Evolutionary conservation across 2,888 invertebrate genomes (phyloP), one percentile per base, ranked within the genome.

Genomic region (Trachelus troglodyta): DNA sequence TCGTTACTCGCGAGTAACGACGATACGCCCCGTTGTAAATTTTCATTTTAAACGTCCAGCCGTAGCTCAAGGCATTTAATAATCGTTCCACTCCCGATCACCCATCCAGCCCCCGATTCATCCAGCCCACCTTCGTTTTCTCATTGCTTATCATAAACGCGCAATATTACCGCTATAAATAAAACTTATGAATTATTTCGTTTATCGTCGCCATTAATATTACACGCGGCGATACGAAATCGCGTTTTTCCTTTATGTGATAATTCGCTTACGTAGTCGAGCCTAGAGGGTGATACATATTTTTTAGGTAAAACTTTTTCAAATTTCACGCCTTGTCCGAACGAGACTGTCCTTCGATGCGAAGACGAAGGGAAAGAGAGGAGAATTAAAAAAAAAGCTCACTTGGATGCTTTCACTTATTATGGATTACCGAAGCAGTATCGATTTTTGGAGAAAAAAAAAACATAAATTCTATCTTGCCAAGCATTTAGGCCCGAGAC

Each of bases 291-390:
- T 2, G 56, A 23, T 56, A 23, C 23, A 2, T 23, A 23, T 56
- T 9, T 23, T 23, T 9, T 23, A 23, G 0, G 56, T 9, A 23
- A 23, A 2, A 9, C 4, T 40, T 2, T 6, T 56, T 4, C 4
- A 56, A 23, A 23, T 23, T 34, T 74, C 78, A 75, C 76, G 76
- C 71, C 37, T 35, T 79, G 81, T 81, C 77, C 79, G 81, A 78
- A 81, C 77, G 77, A 81, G 79, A 76, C 23, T 56, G 1, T 56
- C 56, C 23, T 56, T 23, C 23, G 56, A 23, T 9, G 56, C 56
- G 40, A 23, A 9, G 23, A 56, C 23, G 56, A 56, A 12, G 11
- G 12, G n/a, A 69, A 71, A 31, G 23, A 69, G 69, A 73, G 69
- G 33, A 37, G 34, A 23, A 33, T 40, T 37, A 71, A 71, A 71